Percentiles rank a stretch among this genome's conserved stretches.
Evolutionary conservation across 2,797 vertebrate species (phyloP).

Genomic region (Spinibarbus caldwelli): DNA sequence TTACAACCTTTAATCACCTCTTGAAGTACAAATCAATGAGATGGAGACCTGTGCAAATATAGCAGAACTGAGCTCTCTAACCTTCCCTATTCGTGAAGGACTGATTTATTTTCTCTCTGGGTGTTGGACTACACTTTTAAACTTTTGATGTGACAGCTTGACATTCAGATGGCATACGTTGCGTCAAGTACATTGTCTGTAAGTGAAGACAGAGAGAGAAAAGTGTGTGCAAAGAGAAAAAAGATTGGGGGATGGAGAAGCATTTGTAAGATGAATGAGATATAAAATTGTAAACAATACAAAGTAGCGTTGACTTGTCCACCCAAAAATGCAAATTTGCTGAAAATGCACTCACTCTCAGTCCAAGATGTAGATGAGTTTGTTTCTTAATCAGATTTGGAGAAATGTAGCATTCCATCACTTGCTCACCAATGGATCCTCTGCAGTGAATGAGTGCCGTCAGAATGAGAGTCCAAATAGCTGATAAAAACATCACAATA

Average conservation of each 20-base stretch:
- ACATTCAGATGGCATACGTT: background rate
- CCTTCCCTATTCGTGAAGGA: background rate
- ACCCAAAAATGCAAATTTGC: background rate
- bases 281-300: background rate
- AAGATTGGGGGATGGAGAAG: too few relatives aligned
- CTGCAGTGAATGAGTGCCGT: background rate
- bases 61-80: background rate
- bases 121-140: conserved; percentile 1
- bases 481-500: background rate
- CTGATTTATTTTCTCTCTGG: background rate
- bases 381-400: too few relatives aligned
- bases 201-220: background rate
- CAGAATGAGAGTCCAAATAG: background rate
- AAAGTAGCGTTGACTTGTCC: background rate
- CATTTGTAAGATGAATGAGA: background rate
- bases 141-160: background rate
- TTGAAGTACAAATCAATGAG: conserved; percentile 20
- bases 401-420: background rate
- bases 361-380: too few relatives aligned
- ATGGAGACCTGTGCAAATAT: conserved; percentile 5
- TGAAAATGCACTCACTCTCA: too few relatives aligned
- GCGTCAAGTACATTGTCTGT: background rate
- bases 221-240: background rate
- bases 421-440: background rate
- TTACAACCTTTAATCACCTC: conserved; percentile 29